A percentile compares a stretch with the other conserved stretches of the same genome.
These are phyloP conservation scores for Ormyrus labotus DNA, from an alignment of 2,888 invertebrate species.

Conservation along the genomic window DNA sequence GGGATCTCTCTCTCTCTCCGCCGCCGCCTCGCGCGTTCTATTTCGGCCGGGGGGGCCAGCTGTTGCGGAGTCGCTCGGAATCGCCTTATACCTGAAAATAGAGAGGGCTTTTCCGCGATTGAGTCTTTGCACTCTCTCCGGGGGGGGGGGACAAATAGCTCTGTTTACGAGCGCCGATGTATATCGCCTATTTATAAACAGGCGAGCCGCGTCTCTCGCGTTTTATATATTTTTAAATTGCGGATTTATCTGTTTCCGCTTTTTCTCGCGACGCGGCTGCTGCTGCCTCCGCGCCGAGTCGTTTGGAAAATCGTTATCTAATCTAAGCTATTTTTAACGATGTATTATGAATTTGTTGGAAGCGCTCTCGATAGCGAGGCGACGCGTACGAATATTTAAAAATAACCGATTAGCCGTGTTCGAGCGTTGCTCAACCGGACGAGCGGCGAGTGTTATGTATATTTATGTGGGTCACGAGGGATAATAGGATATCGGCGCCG, in stretches of 20 bases:
- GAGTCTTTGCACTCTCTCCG: not conserved
- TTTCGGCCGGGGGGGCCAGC: too few species aligned
- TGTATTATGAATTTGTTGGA: slow-evolving; percentile 13
- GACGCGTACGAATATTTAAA: too few species aligned
- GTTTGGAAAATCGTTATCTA: slow-evolving; percentile 18
- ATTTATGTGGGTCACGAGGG: too few species aligned
- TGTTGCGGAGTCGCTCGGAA: too few species aligned
- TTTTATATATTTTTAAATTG: slow-evolving; percentile 7
- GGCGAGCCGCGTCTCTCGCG: too few species aligned
- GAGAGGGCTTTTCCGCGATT: not conserved
- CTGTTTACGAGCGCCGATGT: slow-evolving; percentile 21
- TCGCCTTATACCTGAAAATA: not conserved
- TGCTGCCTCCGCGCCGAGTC: not conserved
- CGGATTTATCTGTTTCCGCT: slow-evolving; percentile 4
- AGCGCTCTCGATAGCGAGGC: not conserved
- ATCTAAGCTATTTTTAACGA: not conserved
- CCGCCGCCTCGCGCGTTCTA: not conserved
- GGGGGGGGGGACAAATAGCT: slow-evolving; percentile 12
- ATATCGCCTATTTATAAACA: not conserved
- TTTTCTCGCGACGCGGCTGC: not conserved
- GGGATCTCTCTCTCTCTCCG: not conserved
- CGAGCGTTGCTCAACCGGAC: too few species aligned
- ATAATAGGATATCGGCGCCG: too few species aligned
- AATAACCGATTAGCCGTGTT: too few species aligned
- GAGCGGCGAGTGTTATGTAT: too few species aligned